phyloP scores from a whole-genome alignment of 2,113 vertebrate genomes.

The Felis chaus region DNA sequence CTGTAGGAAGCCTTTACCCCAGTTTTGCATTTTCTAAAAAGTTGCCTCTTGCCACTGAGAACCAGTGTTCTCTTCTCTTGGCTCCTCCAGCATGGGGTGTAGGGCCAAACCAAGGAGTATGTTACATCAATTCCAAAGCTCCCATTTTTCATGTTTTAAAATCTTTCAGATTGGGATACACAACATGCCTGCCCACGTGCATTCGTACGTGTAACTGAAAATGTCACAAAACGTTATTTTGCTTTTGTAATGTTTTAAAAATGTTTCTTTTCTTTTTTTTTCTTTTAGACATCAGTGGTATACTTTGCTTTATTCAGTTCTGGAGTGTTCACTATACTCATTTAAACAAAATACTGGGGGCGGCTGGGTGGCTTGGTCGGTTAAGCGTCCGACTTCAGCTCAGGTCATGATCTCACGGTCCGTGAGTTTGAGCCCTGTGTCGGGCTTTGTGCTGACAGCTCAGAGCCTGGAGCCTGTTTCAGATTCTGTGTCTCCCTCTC shows the following conservation, averaged over 20 bases:
- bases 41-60: not conserved
- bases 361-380: no score
- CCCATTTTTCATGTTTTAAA: not conserved
- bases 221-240: not conserved
- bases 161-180: not conserved
- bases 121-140: not conserved
- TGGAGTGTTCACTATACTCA: not conserved
- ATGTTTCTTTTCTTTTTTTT: not conserved
- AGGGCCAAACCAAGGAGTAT: not conserved
- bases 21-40: not conserved
- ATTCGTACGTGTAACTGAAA: not conserved
- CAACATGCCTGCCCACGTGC: not conserved
- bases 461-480: no score
- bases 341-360: not conserved
- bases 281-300: not conserved
- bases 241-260: not conserved
- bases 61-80: not conserved
- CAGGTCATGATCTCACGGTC: no score
- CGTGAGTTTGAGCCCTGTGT: no score
- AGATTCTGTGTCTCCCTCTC: no score
- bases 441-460: no score
- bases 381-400: no score
- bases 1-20: not conserved
- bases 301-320: constrained; percentile 8
- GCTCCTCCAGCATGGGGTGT: not conserved